Percentiles rank a stretch among this genome's conserved stretches.
Conservation (phyloP, 2,797 vertebrate genomes). For the Garrulus glandarius region DNA sequence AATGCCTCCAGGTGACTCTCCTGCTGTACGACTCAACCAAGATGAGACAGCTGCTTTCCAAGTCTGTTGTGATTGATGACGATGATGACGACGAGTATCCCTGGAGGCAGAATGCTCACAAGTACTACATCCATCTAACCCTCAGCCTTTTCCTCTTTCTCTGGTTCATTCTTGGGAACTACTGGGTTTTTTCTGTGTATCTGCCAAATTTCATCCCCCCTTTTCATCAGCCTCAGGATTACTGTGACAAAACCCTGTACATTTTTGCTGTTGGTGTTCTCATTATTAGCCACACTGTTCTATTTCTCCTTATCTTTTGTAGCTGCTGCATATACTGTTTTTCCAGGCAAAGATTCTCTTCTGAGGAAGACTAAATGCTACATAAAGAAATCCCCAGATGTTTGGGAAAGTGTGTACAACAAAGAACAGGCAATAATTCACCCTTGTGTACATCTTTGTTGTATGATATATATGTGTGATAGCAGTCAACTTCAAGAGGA, state of each 20-base stretch:
- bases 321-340: constrained; percentile 57
- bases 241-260: constrained; percentile 73
- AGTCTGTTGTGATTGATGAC: constrained; percentile 69
- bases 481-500: not conserved
- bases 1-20: constrained; percentile 60
- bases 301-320: constrained; percentile 61
- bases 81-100: constrained; percentile 66
- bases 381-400: not conserved
- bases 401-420: not conserved
- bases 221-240: constrained; percentile 74
- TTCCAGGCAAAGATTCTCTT: constrained; percentile 42
- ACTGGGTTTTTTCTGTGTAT: constrained; percentile 74
- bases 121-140: constrained; percentile 67
- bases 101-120: constrained; percentile 73
- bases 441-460: not conserved
- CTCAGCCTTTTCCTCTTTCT: constrained; percentile 75
- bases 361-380: constrained; percentile 54
- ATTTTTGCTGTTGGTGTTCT: constrained; percentile 70
- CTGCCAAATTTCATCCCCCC: constrained; percentile 71
- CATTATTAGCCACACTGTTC: constrained; percentile 55
- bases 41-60: constrained; percentile 72
- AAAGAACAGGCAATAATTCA: constrained; percentile 34
- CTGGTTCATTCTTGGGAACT: constrained; percentile 76
- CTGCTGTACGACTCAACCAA: constrained; percentile 69
- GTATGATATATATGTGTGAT: not conserved